Conservation (phyloP, 2,113 vertebrate species). For the Alligator mississippiensis region DNA sequence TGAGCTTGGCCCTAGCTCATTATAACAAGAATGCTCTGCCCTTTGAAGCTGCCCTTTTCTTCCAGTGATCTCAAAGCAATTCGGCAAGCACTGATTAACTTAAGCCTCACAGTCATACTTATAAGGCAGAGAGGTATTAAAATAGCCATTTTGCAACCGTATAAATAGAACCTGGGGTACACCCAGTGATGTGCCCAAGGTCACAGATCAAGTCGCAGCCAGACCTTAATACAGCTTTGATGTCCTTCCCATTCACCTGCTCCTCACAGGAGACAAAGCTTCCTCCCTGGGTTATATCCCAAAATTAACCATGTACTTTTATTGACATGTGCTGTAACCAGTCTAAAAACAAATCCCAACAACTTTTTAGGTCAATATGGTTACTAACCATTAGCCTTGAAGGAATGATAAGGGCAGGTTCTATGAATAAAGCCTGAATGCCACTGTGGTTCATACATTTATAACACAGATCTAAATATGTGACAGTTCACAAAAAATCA, state of each 20-base stretch:
- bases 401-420: not conserved
- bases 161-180: not conserved
- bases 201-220: not conserved
- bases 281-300: not conserved
- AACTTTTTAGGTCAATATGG: too few relatives aligned
- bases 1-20: not conserved
- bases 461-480: not conserved
- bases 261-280: not conserved
- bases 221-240: not conserved
- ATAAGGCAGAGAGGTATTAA: rapidly evolving
- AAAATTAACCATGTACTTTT: not conserved
- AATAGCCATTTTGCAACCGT: not conserved
- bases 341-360: not conserved
- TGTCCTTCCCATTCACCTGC: not conserved
- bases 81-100: rapidly evolving
- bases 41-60: not conserved
- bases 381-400: not conserved
- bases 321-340: not conserved
- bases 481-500: not conserved
- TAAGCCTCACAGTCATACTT: not conserved
- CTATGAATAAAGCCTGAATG: not conserved
- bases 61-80: not conserved
- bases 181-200: not conserved
- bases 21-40: not conserved
- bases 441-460: not conserved